Percentiles rank a stretch among this genome's conserved stretches.
These are phyloP conservation scores for Melipona quadrifasciata DNA, from an alignment of 1,140 invertebrate genomes.

Conservation along the genomic window DNA sequence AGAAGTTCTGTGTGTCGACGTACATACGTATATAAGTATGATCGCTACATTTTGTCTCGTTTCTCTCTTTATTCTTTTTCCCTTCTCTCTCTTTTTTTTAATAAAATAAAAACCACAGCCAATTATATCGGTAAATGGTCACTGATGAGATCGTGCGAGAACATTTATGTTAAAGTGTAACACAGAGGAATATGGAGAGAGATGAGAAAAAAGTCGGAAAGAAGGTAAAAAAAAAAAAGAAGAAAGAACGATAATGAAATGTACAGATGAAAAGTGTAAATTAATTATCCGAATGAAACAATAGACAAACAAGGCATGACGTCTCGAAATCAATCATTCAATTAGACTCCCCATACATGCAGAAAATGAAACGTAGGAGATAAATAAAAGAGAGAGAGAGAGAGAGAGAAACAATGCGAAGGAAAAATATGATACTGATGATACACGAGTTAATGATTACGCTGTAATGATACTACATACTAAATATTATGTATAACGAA, in stretches of 20 bases:
- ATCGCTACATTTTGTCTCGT: background rate
- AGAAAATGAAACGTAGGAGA: background rate
- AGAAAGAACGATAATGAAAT: background rate
- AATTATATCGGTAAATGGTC: background rate
- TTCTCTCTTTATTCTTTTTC: background rate
- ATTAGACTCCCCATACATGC: background rate
- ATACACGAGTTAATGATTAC: constrained; percentile 45
- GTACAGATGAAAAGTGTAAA: background rate
- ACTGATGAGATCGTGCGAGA: background rate
- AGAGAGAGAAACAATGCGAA: constrained; percentile 28
- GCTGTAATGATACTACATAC: constrained; percentile 61
- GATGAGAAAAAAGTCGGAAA: background rate
- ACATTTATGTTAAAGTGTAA: background rate
- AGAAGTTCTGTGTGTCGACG: background rate
- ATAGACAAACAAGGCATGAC: background rate
- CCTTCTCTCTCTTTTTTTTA: background rate
- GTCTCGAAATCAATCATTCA: constrained; percentile 5
- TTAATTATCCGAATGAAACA: background rate
- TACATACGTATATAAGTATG: background rate
- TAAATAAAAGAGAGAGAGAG: background rate
- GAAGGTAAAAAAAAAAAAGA: background rate
- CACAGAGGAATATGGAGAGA: background rate
- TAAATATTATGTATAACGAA: constrained; percentile 63
- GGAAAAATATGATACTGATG: background rate
- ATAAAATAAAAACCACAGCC: background rate